A percentile compares a stretch with the other conserved stretches of the same genome.
These are phyloP conservation scores for Rhimphoctona megacephalus DNA, from an alignment of 2,888 invertebrate species.

Conservation along the genomic window DNA sequence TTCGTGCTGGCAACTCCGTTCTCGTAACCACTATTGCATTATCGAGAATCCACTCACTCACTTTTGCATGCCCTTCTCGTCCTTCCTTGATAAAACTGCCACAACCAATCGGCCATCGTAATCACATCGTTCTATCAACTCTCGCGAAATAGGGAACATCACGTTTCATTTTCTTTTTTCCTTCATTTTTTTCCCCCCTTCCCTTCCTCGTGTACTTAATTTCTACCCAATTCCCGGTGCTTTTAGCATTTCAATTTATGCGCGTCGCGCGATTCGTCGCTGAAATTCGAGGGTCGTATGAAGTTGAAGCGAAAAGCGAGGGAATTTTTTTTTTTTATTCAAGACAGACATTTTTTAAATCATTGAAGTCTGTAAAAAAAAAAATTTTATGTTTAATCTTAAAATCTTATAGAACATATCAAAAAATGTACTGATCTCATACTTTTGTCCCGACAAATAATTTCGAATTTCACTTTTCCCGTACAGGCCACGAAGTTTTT, in stretches of 20 bases:
- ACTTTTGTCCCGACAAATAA: too few relatives aligned
- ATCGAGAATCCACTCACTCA: slow-evolving; percentile 11
- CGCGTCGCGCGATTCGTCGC: slow-evolving; percentile 78
- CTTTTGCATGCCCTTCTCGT: slow-evolving; percentile 54
- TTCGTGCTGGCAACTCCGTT: slow-evolving; percentile 23
- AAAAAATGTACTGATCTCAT: not conserved
- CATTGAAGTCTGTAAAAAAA: slow-evolving; percentile 4
- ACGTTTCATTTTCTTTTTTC: slow-evolving; percentile 69
- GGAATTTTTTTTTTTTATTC: not conserved
- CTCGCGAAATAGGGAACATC: slow-evolving; percentile 68
- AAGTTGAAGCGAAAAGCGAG: slow-evolving; percentile 20
- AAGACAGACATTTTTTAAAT: not conserved
- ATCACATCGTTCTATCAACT: slow-evolving; percentile 62
- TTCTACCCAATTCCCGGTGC: slow-evolving; percentile 82
- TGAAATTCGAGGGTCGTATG: slow-evolving; percentile 65
- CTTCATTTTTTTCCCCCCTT: slow-evolving; percentile 61
- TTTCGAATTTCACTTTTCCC: too few relatives aligned
- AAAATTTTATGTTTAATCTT: not conserved
- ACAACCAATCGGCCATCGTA: slow-evolving; percentile 65
- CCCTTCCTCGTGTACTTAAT: slow-evolving; percentile 79
- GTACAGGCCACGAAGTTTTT: too few relatives aligned
- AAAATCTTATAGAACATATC: not conserved
- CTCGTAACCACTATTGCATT: slow-evolving; percentile 23
- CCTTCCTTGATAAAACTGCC: slow-evolving; percentile 59
- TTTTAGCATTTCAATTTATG: slow-evolving; percentile 84